Conservation (phyloP, 1,140 invertebrate species). For the Megathymus violae region DNA sequence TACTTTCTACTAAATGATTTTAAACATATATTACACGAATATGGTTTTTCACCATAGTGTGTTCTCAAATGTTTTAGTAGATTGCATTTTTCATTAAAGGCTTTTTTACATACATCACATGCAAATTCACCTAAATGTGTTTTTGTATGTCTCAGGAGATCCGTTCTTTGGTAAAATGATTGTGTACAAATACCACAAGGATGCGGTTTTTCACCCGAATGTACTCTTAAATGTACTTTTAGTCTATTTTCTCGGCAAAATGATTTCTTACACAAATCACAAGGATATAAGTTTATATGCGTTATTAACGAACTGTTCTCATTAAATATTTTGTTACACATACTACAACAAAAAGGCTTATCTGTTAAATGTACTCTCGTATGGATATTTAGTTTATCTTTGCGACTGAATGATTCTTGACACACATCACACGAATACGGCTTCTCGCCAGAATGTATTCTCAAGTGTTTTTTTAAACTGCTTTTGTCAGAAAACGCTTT, state of each 20-base stretch:
- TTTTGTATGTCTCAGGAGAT: neutral
- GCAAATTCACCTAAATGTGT: slow-evolving; percentile 4
- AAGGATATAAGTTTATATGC: neutral
- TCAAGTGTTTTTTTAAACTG: neutral
- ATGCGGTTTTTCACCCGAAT: neutral
- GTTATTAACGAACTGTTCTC: neutral
- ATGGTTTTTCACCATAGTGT: neutral
- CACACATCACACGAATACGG: slow-evolving; percentile 1
- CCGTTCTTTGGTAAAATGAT: neutral
- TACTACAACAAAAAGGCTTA: neutral
- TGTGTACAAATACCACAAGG: neutral
- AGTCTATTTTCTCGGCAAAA: neutral
- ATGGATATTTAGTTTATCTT: neutral
- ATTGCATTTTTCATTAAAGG: neutral
- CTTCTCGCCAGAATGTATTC: neutral
- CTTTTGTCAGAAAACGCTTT: neutral
- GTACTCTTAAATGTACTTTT: neutral
- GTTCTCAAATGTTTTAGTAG: neutral
- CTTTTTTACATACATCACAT: neutral
- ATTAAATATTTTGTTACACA: neutral
- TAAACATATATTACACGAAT: neutral
- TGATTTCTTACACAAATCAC: neutral
- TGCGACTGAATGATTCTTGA: slow-evolving; percentile 1
- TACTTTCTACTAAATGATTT: neutral
- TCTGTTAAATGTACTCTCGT: neutral